Evolutionary conservation across 2,113 vertebrate species (phyloP).

Genomic region (Channa maculata): DNA sequence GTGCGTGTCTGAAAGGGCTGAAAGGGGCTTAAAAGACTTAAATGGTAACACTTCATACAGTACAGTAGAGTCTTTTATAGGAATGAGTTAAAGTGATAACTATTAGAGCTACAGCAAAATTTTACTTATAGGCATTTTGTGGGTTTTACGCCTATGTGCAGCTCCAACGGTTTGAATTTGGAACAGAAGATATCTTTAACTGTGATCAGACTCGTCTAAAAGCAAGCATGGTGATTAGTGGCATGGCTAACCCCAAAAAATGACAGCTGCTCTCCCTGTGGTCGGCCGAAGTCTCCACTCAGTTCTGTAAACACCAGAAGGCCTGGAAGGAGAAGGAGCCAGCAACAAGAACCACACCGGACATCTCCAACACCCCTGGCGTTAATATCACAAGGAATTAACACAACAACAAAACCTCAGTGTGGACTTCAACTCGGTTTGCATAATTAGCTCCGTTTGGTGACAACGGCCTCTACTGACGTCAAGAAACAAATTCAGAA

Average conservation of each 20-base stretch:
- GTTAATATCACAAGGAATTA: conserved; percentile 48
- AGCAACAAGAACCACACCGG: conserved; percentile 49
- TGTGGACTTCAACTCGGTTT: neutral
- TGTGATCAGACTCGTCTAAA: conserved; percentile 9
- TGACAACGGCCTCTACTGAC: too few relatives aligned
- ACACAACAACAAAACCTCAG: conserved; percentile 1
- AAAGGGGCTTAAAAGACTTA: too few relatives aligned
- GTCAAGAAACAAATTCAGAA: too few relatives aligned
- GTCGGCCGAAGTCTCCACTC: conserved; percentile 54
- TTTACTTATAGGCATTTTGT: neutral
- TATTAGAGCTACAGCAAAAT: neutral
- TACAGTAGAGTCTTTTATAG: too few relatives aligned
- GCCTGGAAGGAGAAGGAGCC: conserved; percentile 58
- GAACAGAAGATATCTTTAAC: neutral
- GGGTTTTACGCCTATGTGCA: neutral
- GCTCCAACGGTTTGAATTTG: neutral
- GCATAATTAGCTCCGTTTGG: neutral
- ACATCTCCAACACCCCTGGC: conserved; percentile 31
- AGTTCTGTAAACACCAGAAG: conserved; percentile 81
- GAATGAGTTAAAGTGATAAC: too few relatives aligned
- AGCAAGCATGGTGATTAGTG: conserved; percentile 20
- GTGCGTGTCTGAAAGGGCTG: too few relatives aligned
- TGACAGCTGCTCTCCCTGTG: conserved; percentile 80
- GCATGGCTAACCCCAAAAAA: conserved; percentile 38
- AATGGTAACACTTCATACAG: too few relatives aligned